These are phyloP conservation scores for Stigmatopora nigra DNA, from an alignment of 2,113 vertebrate genomes.

Conservation along the genomic window DNA sequence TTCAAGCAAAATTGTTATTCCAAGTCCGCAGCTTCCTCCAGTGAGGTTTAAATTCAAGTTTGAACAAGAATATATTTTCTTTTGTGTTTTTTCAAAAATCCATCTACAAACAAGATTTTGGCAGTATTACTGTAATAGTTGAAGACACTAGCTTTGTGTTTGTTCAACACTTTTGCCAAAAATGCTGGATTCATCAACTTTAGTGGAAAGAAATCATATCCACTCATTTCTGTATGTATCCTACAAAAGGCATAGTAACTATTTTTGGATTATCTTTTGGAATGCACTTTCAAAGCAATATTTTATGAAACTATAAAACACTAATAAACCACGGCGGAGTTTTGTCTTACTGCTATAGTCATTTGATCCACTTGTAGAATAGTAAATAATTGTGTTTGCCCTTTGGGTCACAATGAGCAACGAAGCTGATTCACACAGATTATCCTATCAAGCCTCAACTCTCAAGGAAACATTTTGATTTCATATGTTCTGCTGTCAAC, in stretches of 20 bases:
- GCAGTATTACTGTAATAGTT: conserved; percentile 47
- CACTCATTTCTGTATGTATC: conserved; percentile 18
- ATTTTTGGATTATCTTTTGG: conserved; percentile 13
- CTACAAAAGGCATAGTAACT: conserved; percentile 46
- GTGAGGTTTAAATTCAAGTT: conserved; percentile 38
- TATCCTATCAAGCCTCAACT: conserved; percentile 30
- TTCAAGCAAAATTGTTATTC: conserved; percentile 52
- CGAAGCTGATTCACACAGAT: conserved; percentile 36
- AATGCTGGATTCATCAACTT: conserved; percentile 19
- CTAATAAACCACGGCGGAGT: conserved; percentile 3
- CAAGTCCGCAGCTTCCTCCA: conserved; percentile 13
- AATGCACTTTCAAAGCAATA: conserved; percentile 4
- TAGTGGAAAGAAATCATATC: conserved; percentile 15
- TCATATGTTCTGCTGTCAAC: conserved; percentile 18
- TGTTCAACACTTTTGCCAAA: conserved; percentile 22
- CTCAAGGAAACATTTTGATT: conserved; percentile 26
- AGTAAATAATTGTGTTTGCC: conserved; percentile 21
- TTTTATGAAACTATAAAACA: conserved; percentile 18
- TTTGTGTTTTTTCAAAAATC: conserved; percentile 24
- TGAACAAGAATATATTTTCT: conserved; percentile 16
- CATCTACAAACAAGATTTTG: conserved; percentile 47
- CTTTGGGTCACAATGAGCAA: conserved; percentile 33
- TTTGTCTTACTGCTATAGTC: conserved; percentile 43
- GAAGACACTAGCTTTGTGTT: conserved; percentile 39
- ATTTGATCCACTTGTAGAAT: conserved; percentile 25